Evolutionary conservation across 2,888 invertebrate species (phyloP), one percentile per base, ranked within the genome.

Genomic region (Aromia moschata): DNA sequence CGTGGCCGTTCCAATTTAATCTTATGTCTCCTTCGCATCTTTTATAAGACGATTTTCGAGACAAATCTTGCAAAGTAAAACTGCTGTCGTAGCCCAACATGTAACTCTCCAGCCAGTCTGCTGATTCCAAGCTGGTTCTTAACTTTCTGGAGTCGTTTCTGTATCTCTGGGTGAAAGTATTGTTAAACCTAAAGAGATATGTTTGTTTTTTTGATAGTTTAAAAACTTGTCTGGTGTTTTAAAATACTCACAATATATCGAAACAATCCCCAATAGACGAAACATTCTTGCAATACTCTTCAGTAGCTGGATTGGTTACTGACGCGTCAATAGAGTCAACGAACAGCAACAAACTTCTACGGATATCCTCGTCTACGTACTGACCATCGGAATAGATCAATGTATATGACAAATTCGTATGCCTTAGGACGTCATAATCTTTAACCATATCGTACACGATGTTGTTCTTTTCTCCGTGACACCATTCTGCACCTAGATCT

Each of bases 1-100:
- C 90, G 52, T 83, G 84, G 47, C 86, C 85, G 64, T 88, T 90
- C 92, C 91, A 93, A 70, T 87, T 86, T 1, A 89, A 79, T 69
- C 87, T 75, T 12, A 81, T 77, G 70, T 90, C 87, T 0, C 92
- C 92, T 5, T 87, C 86, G 73, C 90, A 89, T 0, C 81, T 80
- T 84, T 85, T 84, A 71, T 87, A 88, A 65, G 90, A 87, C 0
- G 87, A 87, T 61, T 80, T 81, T 0, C 89, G 83, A 0, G 91
- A 90, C 30, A 89, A 86, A 25, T 87, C 82, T 80, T 56, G 12
- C 38, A 60, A 40, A 15, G 38, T 20, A 2, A 38, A 38, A 3
- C 38, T 12, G 15, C 49, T 38, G 25, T 38, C 38, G 11, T 38
- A 49, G 1, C 25, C 20, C 11, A 38, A 10, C 49, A 49, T 25